These are phyloP conservation scores for Scytalopus superciliaris DNA, from an alignment of 2,113 vertebrate genomes.

Conservation along the genomic window DNA sequence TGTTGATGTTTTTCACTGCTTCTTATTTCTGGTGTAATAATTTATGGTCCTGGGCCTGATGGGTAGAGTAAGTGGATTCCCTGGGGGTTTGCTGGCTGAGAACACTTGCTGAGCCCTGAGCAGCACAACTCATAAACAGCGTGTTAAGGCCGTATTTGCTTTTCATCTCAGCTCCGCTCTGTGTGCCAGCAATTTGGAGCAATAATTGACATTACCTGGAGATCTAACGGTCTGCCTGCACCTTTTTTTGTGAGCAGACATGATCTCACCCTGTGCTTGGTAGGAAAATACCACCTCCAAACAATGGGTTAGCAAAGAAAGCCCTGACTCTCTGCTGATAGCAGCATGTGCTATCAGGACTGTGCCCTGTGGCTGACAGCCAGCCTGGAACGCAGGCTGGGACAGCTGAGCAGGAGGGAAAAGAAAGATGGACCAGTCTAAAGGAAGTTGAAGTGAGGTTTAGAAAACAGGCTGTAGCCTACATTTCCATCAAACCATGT, in stretches of 20 bases:
- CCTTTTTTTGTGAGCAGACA: background rate
- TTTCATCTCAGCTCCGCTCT: background rate
- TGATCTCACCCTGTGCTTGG: background rate
- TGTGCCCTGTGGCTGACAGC: background rate
- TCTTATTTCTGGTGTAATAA: background rate
- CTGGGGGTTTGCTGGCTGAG: background rate
- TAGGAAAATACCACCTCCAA: background rate
- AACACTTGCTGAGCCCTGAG: background rate
- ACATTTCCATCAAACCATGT: background rate
- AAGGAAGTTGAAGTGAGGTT: background rate
- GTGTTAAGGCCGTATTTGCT: background rate
- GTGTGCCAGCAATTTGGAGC: background rate
- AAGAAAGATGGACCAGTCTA: background rate
- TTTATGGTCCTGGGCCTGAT: background rate
- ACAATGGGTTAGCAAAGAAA: background rate
- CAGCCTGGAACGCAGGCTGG: background rate
- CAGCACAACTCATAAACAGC: background rate
- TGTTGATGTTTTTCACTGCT: background rate
- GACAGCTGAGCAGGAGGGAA: background rate
- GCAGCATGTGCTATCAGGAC: background rate
- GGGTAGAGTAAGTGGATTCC: background rate
- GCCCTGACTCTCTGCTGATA: background rate
- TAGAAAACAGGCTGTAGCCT: background rate
- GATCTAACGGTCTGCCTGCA: background rate
- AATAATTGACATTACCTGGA: background rate